A percentile compares a stretch with the other conserved stretches of the same genome.
These are phyloP conservation scores for Zingel zingel DNA, from an alignment of 2,113 vertebrate species.

Conservation along the genomic window DNA sequence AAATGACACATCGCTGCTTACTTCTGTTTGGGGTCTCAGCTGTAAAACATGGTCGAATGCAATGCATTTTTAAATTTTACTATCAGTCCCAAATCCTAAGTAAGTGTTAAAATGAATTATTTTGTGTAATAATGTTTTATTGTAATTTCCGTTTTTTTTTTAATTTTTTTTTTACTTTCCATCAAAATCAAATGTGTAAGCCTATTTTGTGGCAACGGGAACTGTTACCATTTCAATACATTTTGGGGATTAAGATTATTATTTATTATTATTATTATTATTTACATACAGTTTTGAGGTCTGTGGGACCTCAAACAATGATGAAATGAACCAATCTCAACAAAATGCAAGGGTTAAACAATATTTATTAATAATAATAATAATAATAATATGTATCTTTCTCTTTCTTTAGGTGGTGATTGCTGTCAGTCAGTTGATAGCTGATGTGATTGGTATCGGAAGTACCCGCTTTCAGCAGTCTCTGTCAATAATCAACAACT, in stretches of 20 bases:
- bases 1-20: not conserved
- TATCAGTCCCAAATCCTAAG: not conserved
- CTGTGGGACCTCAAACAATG: not conserved
- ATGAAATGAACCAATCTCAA: not conserved
- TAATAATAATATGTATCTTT: not conserved
- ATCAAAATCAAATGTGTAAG: not conserved
- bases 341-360: not conserved
- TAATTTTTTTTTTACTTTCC: not conserved
- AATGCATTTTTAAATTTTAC: no score
- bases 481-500: constrained; percentile 98
- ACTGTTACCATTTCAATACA: not conserved
- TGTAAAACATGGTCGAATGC: not conserved
- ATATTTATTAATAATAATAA: not conserved
- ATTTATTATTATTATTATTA: not conserved
- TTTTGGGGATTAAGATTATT: not conserved
- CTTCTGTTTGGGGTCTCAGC: not conserved
- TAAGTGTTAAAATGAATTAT: not conserved
- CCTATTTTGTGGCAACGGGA: not conserved
- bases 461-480: constrained; percentile 98
- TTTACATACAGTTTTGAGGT: not conserved
- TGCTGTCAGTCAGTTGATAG: constrained; percentile 97
- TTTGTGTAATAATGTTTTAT: not conserved
- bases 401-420: constrained; percentile 91
- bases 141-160: not conserved
- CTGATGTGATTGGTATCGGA: constrained; percentile 97